Evolutionary conservation across 2,113 vertebrate species (phyloP).

Genomic region (Lichenostomus cassidix): DNA sequence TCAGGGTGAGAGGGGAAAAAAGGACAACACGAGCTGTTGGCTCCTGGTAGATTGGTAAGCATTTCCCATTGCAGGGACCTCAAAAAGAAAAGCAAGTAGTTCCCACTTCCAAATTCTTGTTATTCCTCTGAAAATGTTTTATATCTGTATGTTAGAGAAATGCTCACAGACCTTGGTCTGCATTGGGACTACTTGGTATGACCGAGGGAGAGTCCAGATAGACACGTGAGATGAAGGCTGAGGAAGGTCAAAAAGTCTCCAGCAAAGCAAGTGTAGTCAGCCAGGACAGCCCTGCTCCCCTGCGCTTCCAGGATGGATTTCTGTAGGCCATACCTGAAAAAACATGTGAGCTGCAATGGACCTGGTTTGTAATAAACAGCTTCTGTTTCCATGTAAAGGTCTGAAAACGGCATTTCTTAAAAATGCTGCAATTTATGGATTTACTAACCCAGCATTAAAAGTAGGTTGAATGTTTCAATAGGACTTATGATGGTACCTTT

Average conservation of each 20-base stretch:
- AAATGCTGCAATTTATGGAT: not conserved
- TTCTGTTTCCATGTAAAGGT: not conserved
- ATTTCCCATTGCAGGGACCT: not conserved
- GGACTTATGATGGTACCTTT: not conserved
- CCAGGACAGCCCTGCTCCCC: not conserved
- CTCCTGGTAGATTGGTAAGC: not conserved
- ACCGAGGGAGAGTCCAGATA: not conserved
- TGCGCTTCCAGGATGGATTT: not conserved
- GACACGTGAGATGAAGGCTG: not conserved
- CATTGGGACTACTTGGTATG: not conserved
- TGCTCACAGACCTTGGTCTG: not conserved
- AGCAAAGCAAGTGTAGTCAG: not conserved
- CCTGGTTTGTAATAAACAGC: not conserved
- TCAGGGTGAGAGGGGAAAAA: not conserved
- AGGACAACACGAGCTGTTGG: fast-evolving
- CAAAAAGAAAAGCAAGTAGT: not conserved
- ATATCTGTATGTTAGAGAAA: not conserved
- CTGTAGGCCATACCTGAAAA: not conserved
- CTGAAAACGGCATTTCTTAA: not conserved
- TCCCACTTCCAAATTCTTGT: not conserved
- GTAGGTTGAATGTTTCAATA: not conserved
- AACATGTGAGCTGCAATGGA: not conserved
- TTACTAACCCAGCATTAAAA: not conserved
- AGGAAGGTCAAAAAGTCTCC: not conserved
- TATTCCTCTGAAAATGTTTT: not conserved